Percentiles rank a stretch among this genome's conserved stretches.
phyloP scores from a whole-genome alignment of 2,888 invertebrate species.

The Rotaria socialis region DNA sequence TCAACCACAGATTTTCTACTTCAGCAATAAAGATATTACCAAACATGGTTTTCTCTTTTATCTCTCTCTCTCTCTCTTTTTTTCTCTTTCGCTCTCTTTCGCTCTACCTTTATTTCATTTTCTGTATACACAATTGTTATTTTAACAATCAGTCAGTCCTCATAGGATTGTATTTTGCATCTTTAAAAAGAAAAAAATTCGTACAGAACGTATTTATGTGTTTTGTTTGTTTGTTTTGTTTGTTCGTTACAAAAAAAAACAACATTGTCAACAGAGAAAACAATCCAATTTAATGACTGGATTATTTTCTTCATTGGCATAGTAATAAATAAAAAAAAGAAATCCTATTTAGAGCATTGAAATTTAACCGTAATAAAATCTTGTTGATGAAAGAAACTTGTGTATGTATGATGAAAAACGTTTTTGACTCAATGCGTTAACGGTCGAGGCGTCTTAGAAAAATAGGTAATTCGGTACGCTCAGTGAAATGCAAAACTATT shows the following conservation, averaged over 20 bases:
- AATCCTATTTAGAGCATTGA: background rate
- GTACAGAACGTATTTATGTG: background rate
- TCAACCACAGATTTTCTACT: background rate
- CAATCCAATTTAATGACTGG: background rate
- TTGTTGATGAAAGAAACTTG: too few relatives aligned
- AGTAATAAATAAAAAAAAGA: background rate
- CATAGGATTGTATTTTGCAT: slow-evolving; percentile 10
- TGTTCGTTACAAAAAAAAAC: background rate
- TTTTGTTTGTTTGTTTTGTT: background rate
- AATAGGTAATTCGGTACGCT: too few relatives aligned
- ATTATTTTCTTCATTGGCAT: background rate
- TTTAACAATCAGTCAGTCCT: slow-evolving; percentile 1
- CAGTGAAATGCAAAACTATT: too few relatives aligned
- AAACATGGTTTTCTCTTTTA: background rate
- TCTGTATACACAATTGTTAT: background rate
- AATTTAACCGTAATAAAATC: too few relatives aligned
- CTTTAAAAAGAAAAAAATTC: background rate
- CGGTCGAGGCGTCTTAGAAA: too few relatives aligned
- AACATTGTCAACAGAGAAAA: background rate
- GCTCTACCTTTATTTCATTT: background rate
- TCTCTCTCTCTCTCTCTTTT: background rate
- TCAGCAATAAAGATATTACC: background rate
- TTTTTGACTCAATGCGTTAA: too few relatives aligned
- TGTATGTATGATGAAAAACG: too few relatives aligned
- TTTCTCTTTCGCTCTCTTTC: too few relatives aligned